Base-by-base conservation (phyloP, 1,140 invertebrate species). In the Phortica variegata region DNA sequence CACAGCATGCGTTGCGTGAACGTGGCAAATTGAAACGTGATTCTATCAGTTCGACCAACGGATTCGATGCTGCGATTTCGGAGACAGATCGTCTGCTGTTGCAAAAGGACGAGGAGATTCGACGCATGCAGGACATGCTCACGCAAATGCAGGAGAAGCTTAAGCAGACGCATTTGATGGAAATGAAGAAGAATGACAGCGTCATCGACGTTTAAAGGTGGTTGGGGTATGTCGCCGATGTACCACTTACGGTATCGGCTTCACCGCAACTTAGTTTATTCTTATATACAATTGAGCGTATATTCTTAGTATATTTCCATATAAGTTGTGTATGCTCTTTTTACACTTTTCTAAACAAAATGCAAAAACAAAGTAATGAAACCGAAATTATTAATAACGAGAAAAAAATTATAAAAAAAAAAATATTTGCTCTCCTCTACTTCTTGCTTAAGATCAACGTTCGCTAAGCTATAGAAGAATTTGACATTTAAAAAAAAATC, bases 101-200 rank as follows among this genome's bases (percentile, higher is more conserved):
- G 59, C 89, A 95, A 70, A 96, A 96, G 76, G 93, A 96, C 70
- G 91, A 94, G 79, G 93, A 96, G 87, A 93, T 95, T 59, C 85
- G 90, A 65, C 83, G 91, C 63, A 95, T 95, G 94, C 93, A 97
- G 79, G 92, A 96, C 76, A 95, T 96, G 86, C 81, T 98, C 47
- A 87, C 89, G 19, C 91, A 94, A 77, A 98, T 98, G 95, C 93
- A 98, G 80, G 91, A 94, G 61, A 92, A 96, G 79, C 84, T 97
- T 20, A 91, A 92, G 78, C 86, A 86, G 52, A 86, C 86, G 45
- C 85, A 86, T 61, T 52, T 75, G 18, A 73, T 76, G 70, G 83
- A 85, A 65, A 79, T 82, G 52, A 83, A 82, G 44, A 87, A 88
- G 72, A 86, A 87, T 60, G 87, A 87, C 80, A 88, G 86, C 82